Evolutionary conservation across 2,797 vertebrate genomes (phyloP).

Genomic region (Avahi laniger): DNA sequence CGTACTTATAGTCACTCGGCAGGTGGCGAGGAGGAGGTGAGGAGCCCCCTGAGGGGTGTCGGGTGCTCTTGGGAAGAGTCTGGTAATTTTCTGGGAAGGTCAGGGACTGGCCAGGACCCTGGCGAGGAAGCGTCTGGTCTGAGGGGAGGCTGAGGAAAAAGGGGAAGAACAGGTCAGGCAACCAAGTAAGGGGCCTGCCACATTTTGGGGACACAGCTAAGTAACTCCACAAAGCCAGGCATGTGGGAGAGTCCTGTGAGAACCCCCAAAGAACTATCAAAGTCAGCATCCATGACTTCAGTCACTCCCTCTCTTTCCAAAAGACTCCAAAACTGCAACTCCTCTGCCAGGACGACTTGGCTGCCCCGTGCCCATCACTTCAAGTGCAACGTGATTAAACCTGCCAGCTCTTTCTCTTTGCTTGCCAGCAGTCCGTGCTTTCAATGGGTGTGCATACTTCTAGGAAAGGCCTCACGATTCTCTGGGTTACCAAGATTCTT

Average conservation of each 20-base stretch:
- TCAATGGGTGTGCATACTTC: rapidly evolving
- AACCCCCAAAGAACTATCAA: neutral
- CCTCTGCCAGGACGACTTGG: rapidly evolving
- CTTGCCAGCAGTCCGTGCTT: neutral
- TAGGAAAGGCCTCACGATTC: neutral
- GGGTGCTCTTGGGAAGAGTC: conserved; percentile 93
- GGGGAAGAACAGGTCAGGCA: neutral
- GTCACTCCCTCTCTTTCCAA: neutral
- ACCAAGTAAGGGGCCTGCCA: neutral
- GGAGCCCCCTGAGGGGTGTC: conserved; percentile 90
- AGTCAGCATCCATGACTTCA: neutral
- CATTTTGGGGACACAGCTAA: neutral
- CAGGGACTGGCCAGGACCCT: conserved; percentile 90
- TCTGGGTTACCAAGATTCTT: neutral
- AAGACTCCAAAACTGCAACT: neutral
- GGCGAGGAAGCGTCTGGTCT: conserved; percentile 90
- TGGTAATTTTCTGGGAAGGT: conserved; percentile 89
- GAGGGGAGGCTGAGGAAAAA: conserved; percentile 81
- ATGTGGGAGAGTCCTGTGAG: neutral
- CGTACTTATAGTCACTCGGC: conserved; percentile 98
- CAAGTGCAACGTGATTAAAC: neutral
- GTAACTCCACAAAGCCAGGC: neutral
- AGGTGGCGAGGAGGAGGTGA: conserved; percentile 89
- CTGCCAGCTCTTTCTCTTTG: neutral
- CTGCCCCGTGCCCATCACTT: neutral